A percentile compares a stretch with the other conserved stretches of the same genome.
Evolutionary conservation across 2,888 invertebrate genomes (phyloP).

Genomic region (Calameuta idolon): DNA sequence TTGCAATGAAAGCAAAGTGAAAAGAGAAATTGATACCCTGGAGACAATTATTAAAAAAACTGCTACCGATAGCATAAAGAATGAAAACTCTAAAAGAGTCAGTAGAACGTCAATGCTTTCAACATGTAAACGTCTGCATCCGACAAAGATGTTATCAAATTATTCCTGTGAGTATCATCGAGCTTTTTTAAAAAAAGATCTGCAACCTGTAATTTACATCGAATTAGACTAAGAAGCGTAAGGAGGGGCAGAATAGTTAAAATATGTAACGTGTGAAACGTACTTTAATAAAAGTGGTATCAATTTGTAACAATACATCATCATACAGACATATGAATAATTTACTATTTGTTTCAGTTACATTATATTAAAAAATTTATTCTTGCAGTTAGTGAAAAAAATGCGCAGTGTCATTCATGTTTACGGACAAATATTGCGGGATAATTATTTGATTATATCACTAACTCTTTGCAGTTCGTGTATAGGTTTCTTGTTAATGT

Average conservation of each 20-base stretch:
- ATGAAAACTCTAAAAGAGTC: neutral
- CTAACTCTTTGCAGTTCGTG: neutral
- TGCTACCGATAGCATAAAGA: neutral
- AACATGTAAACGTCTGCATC: neutral
- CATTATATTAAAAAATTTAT: neutral
- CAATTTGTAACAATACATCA: neutral
- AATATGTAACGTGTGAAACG: neutral
- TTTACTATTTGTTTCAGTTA: neutral
- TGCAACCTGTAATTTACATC: neutral
- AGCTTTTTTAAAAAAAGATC: neutral
- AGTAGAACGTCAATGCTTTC: neutral
- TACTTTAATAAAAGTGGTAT: neutral
- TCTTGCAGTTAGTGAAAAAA: neutral
- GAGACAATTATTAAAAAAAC: neutral
- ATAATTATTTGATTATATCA: neutral
- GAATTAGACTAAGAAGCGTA: neutral
- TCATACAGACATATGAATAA: neutral
- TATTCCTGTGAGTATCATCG: conserved; percentile 29
- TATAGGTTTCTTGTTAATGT: neutral
- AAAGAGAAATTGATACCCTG: neutral
- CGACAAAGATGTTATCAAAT: conserved; percentile 23
- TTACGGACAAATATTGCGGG: neutral
- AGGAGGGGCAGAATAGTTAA: neutral
- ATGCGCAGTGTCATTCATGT: neutral
- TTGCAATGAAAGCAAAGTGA: neutral